Conservation (phyloP, 2,797 vertebrate species). For the Chelon labrosus region DNA sequence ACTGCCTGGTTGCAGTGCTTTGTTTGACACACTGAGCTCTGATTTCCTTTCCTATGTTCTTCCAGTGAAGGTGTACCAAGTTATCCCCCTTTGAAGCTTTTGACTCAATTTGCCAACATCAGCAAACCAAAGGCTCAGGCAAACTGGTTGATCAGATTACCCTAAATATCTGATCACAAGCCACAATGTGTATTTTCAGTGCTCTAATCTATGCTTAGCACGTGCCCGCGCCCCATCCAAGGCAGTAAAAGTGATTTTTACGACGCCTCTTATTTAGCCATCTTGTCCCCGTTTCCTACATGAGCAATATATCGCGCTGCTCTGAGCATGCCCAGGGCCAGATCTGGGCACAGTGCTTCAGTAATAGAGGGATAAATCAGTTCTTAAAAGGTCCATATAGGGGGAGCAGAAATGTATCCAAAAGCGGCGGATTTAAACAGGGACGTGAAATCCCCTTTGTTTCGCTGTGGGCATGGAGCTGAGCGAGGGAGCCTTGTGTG, state of each 20-base stretch:
- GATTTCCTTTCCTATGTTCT: slow-evolving; percentile 37
- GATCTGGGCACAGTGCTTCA: slow-evolving; percentile 63
- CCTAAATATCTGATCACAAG: slow-evolving; percentile 61
- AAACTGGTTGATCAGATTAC: slow-evolving; percentile 67
- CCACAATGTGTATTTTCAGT: slow-evolving; percentile 54
- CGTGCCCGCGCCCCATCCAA: slow-evolving; percentile 25
- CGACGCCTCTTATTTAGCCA: slow-evolving; percentile 61
- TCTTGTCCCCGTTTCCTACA: slow-evolving; percentile 65
- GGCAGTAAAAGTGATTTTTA: slow-evolving; percentile 48
- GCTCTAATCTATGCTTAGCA: slow-evolving; percentile 60
- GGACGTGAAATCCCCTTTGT: slow-evolving; percentile 83
- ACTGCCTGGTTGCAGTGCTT: slow-evolving; percentile 20
- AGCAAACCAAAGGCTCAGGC: slow-evolving; percentile 47
- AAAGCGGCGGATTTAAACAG: slow-evolving; percentile 79
- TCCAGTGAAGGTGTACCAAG: slow-evolving; percentile 15
- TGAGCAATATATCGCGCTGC: slow-evolving; percentile 54
- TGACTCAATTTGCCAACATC: slow-evolving; percentile 35
- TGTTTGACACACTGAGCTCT: slow-evolving; percentile 21
- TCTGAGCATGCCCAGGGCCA: slow-evolving; percentile 67
- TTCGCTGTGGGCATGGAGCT: slow-evolving; percentile 71
- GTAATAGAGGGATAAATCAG: slow-evolving; percentile 82
- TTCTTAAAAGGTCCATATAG: slow-evolving; percentile 79
- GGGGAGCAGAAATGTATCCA: slow-evolving; percentile 65
- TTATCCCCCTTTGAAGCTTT: slow-evolving; percentile 30
- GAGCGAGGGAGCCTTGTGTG: slow-evolving; percentile 63